Conservation (phyloP, 2,113 vertebrate species). For the Pelecanus crispus region DNA sequence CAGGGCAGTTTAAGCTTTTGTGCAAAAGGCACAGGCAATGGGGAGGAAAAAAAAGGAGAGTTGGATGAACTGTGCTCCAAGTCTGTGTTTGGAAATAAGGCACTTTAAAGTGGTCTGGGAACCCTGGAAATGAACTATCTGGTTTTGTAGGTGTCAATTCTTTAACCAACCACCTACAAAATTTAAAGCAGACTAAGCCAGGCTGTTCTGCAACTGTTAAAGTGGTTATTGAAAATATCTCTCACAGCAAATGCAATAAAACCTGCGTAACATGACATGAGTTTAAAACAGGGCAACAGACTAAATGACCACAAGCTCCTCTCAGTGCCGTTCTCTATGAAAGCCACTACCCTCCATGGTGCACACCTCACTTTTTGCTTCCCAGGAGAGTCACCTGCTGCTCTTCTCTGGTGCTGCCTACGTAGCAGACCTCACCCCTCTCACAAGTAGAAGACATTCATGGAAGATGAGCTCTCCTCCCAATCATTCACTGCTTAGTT, state of each 20-base stretch:
- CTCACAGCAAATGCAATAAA: background rate
- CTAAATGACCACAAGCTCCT: background rate
- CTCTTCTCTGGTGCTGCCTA: background rate
- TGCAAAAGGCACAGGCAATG: background rate
- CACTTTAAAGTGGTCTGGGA: background rate
- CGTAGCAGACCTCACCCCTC: accelerated
- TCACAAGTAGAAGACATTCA: background rate
- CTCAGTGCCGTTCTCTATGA: background rate
- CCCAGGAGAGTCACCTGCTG: background rate
- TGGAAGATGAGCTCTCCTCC: background rate
- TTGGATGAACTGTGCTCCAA: background rate
- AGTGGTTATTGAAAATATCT: accelerated
- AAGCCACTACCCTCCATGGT: background rate
- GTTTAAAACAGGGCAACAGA: background rate
- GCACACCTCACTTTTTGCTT: background rate
- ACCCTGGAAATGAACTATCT: background rate
- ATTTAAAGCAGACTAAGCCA: background rate
- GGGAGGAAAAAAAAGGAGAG: background rate
- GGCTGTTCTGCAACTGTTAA: background rate
- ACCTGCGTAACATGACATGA: accelerated
- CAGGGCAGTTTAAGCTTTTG: background rate
- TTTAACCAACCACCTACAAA: background rate
- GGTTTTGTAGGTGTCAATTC: background rate
- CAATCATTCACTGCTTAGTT: background rate
- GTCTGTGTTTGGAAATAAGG: background rate